These are phyloP conservation scores for Lottia scabra DNA, from an alignment of 2,888 invertebrate species.

Conservation along the genomic window DNA sequence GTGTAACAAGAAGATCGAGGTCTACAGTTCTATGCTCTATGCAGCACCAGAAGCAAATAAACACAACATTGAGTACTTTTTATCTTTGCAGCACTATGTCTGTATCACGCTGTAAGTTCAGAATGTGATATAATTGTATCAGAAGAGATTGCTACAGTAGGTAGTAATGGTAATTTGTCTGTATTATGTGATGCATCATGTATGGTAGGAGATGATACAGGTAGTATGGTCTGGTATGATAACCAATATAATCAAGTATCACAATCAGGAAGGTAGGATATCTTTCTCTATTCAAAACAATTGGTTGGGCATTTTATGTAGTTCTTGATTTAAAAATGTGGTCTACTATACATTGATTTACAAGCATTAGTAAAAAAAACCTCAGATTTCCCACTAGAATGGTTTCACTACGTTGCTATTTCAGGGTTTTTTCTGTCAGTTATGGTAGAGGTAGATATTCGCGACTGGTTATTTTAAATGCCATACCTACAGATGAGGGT, in stretches of 20 bases:
- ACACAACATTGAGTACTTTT: too few species aligned
- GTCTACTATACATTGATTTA: too few species aligned
- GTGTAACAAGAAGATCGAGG: too few species aligned
- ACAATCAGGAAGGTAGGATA: neutral
- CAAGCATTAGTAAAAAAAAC: too few species aligned
- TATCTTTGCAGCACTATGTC: too few species aligned
- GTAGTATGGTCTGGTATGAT: neutral
- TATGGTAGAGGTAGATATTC: constrained; percentile 7
- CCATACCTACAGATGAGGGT: neutral
- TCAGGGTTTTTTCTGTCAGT: constrained; percentile 10
- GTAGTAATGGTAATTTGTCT: neutral
- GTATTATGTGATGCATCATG: neutral
- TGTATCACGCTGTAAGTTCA: too few species aligned
- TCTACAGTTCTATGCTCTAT: too few species aligned
- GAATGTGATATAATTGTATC: neutral
- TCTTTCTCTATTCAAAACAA: too few species aligned
- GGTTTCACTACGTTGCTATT: neutral
- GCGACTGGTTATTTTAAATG: neutral
- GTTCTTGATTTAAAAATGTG: too few species aligned
- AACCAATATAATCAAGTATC: neutral
- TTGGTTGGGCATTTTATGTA: too few species aligned
- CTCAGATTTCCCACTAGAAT: too few species aligned
- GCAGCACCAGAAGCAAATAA: too few species aligned
- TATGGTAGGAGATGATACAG: neutral
- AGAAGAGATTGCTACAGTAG: neutral